These are phyloP conservation scores for Blomia tropicalis DNA, from an alignment of 2,888 invertebrate genomes.

Conservation along the genomic window DNA sequence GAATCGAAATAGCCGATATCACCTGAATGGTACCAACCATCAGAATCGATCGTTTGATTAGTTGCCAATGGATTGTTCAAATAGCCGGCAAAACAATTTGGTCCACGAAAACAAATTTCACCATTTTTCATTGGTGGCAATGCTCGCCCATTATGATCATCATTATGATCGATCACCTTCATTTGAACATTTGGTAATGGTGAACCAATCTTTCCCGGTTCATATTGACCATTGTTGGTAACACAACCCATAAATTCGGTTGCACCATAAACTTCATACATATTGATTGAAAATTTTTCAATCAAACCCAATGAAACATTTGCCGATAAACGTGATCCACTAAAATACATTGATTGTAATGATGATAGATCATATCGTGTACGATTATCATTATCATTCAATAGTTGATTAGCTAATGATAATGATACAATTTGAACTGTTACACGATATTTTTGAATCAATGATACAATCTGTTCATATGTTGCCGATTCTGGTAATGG, in stretches of 20 bases:
- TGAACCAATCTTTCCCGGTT: not conserved
- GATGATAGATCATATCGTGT: not conserved
- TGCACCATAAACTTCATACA: not conserved
- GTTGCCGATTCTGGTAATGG: not conserved
- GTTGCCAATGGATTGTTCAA: constrained; percentile 6
- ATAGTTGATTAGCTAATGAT: not conserved
- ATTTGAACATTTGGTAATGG: constrained; percentile 11
- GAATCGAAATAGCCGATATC: constrained; percentile 14
- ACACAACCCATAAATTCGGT: constrained; percentile 5
- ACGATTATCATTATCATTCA: not conserved
- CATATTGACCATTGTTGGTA: not conserved
- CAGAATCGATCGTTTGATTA: not conserved
- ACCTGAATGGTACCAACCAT: constrained; percentile 14
- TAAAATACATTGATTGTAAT: not conserved
- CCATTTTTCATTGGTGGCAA: not conserved
- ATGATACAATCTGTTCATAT: not conserved
- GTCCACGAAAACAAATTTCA: constrained; percentile 16
- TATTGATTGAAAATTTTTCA: not conserved
- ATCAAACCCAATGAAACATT: not conserved
- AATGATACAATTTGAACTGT: not conserved
- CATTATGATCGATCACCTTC: constrained; percentile 9
- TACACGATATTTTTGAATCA: not conserved
- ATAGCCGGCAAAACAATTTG: constrained; percentile 2
- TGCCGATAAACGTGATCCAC: not conserved
- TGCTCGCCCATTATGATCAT: not conserved